Conservation (phyloP, 2,888 invertebrate genomes). For the Camponotus fellah region DNA sequence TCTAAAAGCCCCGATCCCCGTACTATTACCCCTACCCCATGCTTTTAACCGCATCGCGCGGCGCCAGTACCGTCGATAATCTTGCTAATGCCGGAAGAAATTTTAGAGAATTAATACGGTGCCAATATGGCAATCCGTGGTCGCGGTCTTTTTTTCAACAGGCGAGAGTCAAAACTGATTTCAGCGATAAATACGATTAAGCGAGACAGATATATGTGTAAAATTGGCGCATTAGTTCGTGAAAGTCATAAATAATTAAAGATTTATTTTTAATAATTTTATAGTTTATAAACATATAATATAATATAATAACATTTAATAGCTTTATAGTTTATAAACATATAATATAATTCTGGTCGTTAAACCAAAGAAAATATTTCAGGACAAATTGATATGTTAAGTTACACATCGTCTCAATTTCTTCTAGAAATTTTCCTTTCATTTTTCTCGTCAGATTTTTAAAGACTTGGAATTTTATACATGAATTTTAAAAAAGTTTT, state of each 20-base stretch:
- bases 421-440: background rate
- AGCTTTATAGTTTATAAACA: background rate
- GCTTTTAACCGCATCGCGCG: slow-evolving; percentile 60
- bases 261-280: background rate
- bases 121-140: background rate
- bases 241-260: too few species aligned
- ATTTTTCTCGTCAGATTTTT: background rate
- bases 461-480: background rate
- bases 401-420: background rate
- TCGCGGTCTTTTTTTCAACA: background rate
- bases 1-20: slow-evolving; percentile 66
- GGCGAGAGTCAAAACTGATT: slow-evolving; percentile 11
- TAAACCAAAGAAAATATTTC: background rate
- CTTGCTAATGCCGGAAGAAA: slow-evolving; percentile 42
- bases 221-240: too few species aligned
- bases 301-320: too few species aligned
- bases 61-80: slow-evolving; percentile 37
- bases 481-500: too few species aligned
- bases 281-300: background rate
- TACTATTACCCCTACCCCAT: slow-evolving; percentile 60
- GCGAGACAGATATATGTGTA: too few species aligned
- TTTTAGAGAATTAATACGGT: slow-evolving; percentile 34
- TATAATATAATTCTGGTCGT: background rate
- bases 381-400: background rate
- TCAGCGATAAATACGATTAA: background rate